Evolutionary conservation across 2,797 vertebrate species (phyloP).

Genomic region (Megaceryle alcyon): DNA sequence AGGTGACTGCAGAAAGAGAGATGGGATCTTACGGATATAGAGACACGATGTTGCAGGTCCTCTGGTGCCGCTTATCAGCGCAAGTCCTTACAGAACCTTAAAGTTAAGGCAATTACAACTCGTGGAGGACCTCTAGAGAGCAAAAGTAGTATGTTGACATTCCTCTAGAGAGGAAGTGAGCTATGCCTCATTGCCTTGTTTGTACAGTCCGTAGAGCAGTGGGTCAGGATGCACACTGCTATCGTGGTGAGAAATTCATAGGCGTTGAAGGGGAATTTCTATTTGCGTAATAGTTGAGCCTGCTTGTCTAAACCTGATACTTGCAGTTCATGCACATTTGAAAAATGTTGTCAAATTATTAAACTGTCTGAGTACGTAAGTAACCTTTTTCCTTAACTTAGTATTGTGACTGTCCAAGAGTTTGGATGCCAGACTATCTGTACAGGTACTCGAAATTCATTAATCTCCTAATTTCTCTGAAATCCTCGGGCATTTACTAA

Average conservation of each 20-base stretch:
- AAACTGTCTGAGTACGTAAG: not conserved
- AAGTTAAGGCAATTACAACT: not conserved
- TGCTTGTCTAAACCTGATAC: not conserved
- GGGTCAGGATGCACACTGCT: not conserved
- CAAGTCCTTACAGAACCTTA: not conserved
- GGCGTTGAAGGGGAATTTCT: fast-evolving
- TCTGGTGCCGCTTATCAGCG: fast-evolving
- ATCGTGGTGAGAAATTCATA: not conserved
- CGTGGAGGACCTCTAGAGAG: constrained; percentile 27
- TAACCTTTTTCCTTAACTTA: not conserved
- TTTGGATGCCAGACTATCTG: not conserved
- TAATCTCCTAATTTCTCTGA: not conserved
- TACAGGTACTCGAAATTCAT: not conserved
- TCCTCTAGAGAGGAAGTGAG: not conserved
- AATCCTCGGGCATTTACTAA: too few relatives aligned
- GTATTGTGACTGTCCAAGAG: not conserved
- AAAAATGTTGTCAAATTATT: not conserved
- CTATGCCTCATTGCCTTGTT: not conserved
- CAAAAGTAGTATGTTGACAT: fast-evolving
- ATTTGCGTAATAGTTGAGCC: fast-evolving
- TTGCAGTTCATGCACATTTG: not conserved
- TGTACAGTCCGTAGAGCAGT: fast-evolving
- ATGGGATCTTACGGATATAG: fast-evolving
- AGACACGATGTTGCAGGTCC: not conserved
- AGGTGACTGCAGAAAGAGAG: not conserved